Base-by-base conservation (phyloP, 2,113 vertebrate genomes). In the Amphiprion ocellaris region DNA sequence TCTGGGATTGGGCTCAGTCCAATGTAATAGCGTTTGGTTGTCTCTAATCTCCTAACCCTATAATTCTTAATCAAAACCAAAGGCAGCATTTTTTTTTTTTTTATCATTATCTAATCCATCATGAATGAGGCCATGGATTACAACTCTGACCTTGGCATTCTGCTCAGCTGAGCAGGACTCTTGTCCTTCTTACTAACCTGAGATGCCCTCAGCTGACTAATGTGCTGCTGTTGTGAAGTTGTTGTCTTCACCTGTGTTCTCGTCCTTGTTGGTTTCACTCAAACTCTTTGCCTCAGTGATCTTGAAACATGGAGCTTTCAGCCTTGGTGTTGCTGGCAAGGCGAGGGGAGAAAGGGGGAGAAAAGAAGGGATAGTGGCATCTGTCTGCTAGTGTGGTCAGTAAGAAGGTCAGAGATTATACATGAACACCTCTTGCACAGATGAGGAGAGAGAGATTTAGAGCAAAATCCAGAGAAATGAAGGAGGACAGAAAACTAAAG, bases 31-130 rank as follows among this genome's bases (percentile, higher is more conserved):
- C 33, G 24, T 90, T 92, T 89, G 84, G 74, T 85, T 77, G 74
- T 56, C 80, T 88, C 74, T 94, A 95, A 94, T 95, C 94, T 93
- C 77, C 89, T 87, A 89, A 88, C 83, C 92, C 89, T 88, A 93
- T 92, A 87, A 89, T 88, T 94, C 91, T 93, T 93, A 92, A 94
- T 94, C 92, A 93, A 92, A 93, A 92, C 56, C 90, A 70, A 88
- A 81, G 88, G 82, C 84, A 70, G 71, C 79, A 84, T 91, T 89
- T 86, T 82, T 61, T 77, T 77, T 88, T 65, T 70, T 84, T 72
- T 79, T 49, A 79, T 87, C 85, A 71, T 90, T 77, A 91, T 92
- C 86, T 94, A 94, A 94, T 94, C 92, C 90, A 23, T 82, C 69
- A 87, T 90, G 91, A 94, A 91, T 69, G 86, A 92, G 91, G 92